Percentiles rank a stretch among this genome's conserved stretches.
These are phyloP conservation scores for Oxytorus armatus DNA, from an alignment of 2,888 invertebrate genomes.

Conservation along the genomic window DNA sequence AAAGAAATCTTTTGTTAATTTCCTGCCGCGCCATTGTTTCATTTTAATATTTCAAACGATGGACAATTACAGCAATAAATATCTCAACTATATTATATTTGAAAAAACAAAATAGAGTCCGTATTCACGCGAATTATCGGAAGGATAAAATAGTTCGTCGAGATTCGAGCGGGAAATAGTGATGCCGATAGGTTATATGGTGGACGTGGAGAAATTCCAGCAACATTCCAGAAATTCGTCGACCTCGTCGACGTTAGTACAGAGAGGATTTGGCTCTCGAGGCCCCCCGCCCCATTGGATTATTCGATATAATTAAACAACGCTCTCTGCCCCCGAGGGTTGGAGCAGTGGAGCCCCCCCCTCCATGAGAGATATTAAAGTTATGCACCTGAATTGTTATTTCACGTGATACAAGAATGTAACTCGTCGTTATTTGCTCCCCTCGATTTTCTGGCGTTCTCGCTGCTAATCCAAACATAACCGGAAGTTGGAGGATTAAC, in stretches of 20 bases:
- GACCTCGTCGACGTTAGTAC: constrained; percentile 21
- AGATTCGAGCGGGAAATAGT: background rate
- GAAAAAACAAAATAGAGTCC: background rate
- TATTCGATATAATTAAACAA: constrained; percentile 64
- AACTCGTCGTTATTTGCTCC: constrained; percentile 67
- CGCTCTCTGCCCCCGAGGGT: constrained; percentile 19
- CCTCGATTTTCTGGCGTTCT: constrained; percentile 58
- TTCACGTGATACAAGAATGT: constrained; percentile 71
- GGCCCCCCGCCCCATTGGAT: constrained; percentile 36
- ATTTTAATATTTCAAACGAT: no score
- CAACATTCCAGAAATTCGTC: constrained; percentile 44
- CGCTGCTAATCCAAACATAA: constrained; percentile 73
- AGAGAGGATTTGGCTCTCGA: constrained; percentile 42
- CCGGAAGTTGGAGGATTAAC: constrained; percentile 22
- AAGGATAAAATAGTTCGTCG: background rate
- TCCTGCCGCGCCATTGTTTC: no score
- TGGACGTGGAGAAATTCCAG: constrained; percentile 36
- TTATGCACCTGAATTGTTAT: constrained; percentile 79
- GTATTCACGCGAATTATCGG: constrained; percentile 14
- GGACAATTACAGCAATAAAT: background rate
- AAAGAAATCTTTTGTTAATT: no score
- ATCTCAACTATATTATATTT: background rate
- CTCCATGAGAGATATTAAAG: constrained; percentile 67
- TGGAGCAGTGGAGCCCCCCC: no score
- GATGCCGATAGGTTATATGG: background rate